Percentiles rank a stretch among this genome's conserved stretches.
Evolutionary conservation across 1,140 invertebrate genomes (phyloP).

Genomic region (Antheraea pernyi): DNA sequence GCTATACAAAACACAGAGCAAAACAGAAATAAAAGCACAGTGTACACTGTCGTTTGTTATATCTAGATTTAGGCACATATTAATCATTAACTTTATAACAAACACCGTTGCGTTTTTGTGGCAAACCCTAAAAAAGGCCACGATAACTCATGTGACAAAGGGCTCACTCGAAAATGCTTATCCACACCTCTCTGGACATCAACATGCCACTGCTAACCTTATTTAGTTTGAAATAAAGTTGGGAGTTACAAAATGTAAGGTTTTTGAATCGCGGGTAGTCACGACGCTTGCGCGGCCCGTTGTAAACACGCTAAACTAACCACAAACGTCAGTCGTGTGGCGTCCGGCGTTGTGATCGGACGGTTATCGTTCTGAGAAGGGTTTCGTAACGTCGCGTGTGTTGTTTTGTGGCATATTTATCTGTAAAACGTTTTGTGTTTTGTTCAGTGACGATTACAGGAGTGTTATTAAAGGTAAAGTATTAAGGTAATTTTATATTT

Average conservation of each 20-base stretch:
- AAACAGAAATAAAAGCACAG: no score
- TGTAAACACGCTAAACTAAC: background rate
- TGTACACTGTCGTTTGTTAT: background rate
- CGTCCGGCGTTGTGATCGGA: conserved; percentile 15
- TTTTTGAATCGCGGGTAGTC: background rate
- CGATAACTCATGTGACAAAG: background rate
- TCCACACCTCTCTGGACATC: background rate
- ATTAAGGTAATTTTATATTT: conserved; percentile 19
- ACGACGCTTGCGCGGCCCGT: background rate
- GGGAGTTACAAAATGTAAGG: background rate
- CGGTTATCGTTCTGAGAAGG: background rate
- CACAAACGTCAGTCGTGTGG: conserved; percentile 35
- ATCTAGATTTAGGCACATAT: background rate
- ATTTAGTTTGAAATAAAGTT: background rate
- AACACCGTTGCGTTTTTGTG: background rate
- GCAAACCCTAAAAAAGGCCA: background rate
- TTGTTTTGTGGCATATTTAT: conserved; percentile 12
- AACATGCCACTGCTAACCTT: background rate
- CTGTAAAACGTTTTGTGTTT: conserved; percentile 16
- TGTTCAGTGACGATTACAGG: conserved; percentile 5
- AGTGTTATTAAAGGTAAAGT: conserved; percentile 26
- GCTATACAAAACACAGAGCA: no score
- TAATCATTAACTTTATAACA: background rate
- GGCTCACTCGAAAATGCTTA: background rate
- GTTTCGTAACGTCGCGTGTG: conserved; percentile 19